These are phyloP conservation scores for Eupithecia insigniata DNA, from an alignment of 2,888 invertebrate species.

Conservation along the genomic window DNA sequence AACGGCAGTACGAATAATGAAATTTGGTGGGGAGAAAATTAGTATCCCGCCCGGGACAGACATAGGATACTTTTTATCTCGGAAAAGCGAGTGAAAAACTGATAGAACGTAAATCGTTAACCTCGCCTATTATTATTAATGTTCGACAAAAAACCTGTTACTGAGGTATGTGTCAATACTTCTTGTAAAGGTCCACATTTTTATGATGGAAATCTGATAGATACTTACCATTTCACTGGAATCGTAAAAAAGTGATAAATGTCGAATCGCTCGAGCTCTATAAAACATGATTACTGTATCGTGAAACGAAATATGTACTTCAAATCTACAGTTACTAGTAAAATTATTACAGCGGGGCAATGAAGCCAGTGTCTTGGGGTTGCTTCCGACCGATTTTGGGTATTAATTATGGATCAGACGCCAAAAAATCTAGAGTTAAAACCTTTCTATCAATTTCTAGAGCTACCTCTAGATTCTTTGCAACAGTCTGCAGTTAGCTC, in stretches of 20 bases:
- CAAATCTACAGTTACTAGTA: neutral
- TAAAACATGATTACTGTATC: neutral
- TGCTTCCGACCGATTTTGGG: too few relatives aligned
- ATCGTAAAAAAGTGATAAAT: slow-evolving; percentile 7
- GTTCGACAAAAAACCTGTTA: neutral
- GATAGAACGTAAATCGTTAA: neutral
- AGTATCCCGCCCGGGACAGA: too few relatives aligned
- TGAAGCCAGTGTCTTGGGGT: too few relatives aligned
- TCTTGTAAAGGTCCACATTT: neutral
- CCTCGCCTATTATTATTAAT: neutral
- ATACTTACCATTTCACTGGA: slow-evolving; percentile 8
- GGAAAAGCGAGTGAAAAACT: too few relatives aligned
- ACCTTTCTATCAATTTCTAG: too few relatives aligned
- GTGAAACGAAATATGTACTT: neutral
- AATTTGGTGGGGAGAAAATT: too few relatives aligned
- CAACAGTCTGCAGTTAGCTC: too few relatives aligned
- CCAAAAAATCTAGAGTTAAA: too few relatives aligned
- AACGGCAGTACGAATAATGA: too few relatives aligned
- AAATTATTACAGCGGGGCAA: neutral
- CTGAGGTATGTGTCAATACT: neutral
- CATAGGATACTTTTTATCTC: too few relatives aligned
- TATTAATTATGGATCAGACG: too few relatives aligned
- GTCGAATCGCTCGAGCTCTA: neutral
- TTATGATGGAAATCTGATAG: slow-evolving; percentile 1
- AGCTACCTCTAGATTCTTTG: too few relatives aligned